Percentiles rank a stretch among this genome's conserved stretches.
Evolutionary conservation across 2,113 vertebrate genomes (phyloP).

Genomic region (Rhineura floridana): DNA sequence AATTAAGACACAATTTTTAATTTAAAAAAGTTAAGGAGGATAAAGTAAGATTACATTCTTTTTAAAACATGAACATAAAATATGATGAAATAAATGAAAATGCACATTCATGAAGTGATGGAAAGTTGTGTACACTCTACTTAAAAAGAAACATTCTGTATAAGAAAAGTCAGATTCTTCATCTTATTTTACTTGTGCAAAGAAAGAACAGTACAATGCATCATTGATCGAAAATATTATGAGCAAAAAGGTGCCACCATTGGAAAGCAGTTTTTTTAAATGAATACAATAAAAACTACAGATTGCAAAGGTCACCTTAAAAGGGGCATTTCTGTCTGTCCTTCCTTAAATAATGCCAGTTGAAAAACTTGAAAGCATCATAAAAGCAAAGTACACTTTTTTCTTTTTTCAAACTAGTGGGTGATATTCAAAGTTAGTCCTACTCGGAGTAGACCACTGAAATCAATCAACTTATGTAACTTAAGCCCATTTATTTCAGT

Average conservation of each 20-base stretch:
- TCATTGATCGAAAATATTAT: background rate
- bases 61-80: background rate
- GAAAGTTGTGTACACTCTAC: background rate
- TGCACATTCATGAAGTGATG: conserved; percentile 2
- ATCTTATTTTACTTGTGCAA: background rate
- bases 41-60: background rate
- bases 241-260: background rate
- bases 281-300: background rate
- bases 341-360: background rate
- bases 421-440: too few species aligned
- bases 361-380: background rate
- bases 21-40: background rate
- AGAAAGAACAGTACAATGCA: background rate
- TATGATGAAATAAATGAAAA: conserved; percentile 12
- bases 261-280: too few species aligned
- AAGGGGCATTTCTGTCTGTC: background rate
- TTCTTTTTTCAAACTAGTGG: too few species aligned
- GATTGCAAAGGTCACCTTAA: background rate
- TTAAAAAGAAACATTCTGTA: background rate
- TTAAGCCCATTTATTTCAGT: too few species aligned
- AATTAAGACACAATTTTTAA: conserved; percentile 19
- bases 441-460: too few species aligned
- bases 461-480: too few species aligned
- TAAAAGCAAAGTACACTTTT: too few species aligned
- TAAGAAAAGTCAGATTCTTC: background rate